Percentiles rank a stretch among this genome's conserved stretches.
Conservation (phyloP, 2,113 vertebrate genomes). For the Gadus macrocephalus region DNA sequence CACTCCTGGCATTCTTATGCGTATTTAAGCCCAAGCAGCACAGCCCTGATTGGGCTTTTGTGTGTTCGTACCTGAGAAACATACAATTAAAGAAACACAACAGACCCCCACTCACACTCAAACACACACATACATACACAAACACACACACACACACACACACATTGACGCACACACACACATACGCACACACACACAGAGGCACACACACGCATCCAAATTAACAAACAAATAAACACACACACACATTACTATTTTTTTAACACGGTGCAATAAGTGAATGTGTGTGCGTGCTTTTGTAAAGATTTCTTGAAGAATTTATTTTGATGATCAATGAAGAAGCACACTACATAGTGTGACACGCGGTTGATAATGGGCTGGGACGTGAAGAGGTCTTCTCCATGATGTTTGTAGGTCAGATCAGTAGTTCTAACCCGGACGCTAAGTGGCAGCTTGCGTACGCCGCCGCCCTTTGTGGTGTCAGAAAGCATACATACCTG, state of each 20-base stretch:
- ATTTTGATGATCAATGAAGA: no score
- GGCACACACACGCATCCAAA: background rate
- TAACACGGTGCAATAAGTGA: background rate
- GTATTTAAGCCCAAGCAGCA: conserved; percentile 36
- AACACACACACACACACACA: background rate
- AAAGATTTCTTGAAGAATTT: no score
- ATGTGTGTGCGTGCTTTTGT: background rate
- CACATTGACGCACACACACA: background rate
- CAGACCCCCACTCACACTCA: conserved; percentile 7
- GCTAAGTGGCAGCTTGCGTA: no score
- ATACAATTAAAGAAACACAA: conserved; percentile 6
- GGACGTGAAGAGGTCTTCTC: no score
- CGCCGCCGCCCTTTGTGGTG: no score
- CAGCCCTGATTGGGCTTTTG: conserved; percentile 23
- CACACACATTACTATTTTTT: background rate
- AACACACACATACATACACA: background rate
- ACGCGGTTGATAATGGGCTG: no score
- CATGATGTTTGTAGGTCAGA: no score
- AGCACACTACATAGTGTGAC: no score
- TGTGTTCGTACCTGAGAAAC: conserved; percentile 29
- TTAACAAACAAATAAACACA: background rate
- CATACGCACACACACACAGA: conserved; percentile 1
- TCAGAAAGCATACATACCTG: no score
- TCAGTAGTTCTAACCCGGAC: no score
- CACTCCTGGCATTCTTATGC: conserved; percentile 58